Percentiles rank a stretch among this genome's conserved stretches.
These are phyloP conservation scores for Epiblema foenella DNA, from an alignment of 2,888 invertebrate genomes.

Conservation along the genomic window DNA sequence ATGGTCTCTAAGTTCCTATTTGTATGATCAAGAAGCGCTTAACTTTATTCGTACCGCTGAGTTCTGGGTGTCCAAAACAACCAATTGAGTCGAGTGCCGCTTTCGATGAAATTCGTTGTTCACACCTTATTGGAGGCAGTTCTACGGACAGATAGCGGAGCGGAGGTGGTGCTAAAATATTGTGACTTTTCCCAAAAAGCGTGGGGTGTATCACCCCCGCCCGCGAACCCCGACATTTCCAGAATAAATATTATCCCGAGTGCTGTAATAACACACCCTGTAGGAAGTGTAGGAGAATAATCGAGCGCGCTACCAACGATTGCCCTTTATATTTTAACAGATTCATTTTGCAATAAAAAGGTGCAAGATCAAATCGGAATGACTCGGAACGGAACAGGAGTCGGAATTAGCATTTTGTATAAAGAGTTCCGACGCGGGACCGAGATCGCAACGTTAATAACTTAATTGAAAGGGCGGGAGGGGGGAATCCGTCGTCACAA, in stretches of 20 bases:
- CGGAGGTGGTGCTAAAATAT: not conserved
- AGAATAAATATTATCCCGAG: conserved; percentile 27
- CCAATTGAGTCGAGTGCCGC: not conserved
- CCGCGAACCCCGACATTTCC: conserved; percentile 11
- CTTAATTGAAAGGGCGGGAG: conserved; percentile 51
- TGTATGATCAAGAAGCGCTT: not conserved
- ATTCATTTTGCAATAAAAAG: conserved; percentile 49
- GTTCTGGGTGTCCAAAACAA: not conserved
- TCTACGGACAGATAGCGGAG: not conserved
- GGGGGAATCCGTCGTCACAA: conserved; percentile 14
- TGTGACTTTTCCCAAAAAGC: not conserved
- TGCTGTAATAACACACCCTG: conserved; percentile 18
- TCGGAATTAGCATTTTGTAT: conserved; percentile 55
- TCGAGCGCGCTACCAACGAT: conserved; percentile 7
- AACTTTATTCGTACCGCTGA: not conserved
- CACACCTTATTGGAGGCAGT: not conserved
- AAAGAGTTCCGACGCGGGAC: conserved; percentile 47
- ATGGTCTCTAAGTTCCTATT: not conserved
- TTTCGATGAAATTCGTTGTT: conserved; percentile 8
- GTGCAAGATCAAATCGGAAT: conserved; percentile 52
- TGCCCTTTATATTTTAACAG: conserved; percentile 14
- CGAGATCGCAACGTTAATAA: conserved; percentile 53
- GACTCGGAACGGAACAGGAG: conserved; percentile 44
- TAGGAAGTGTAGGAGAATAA: conserved; percentile 17
- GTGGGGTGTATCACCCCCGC: conserved; percentile 9